phyloP scores from a whole-genome alignment of 2,888 invertebrate genomes.

The Leptinotarsa haldemani region DNA sequence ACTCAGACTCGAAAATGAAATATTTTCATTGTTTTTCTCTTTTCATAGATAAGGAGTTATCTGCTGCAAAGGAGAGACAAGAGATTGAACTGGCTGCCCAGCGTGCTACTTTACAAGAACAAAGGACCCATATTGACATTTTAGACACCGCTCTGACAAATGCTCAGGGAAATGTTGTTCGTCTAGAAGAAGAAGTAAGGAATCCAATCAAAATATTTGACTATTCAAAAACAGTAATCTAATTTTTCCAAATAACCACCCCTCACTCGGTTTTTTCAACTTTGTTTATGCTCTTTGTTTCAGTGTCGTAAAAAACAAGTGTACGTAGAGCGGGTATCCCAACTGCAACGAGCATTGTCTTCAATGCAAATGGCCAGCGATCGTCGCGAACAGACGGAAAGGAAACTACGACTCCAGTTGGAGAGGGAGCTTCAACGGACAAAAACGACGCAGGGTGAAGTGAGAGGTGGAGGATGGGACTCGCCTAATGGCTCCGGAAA shows the following conservation, averaged over 20 bases:
- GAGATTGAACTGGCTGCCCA: constrained; percentile 92
- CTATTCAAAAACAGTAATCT: not conserved
- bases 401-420: constrained; percentile 84
- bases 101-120: constrained; percentile 89
- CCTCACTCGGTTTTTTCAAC: not conserved
- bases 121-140: constrained; percentile 92
- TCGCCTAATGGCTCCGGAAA: constrained; percentile 64
- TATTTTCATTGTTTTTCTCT: not conserved
- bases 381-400: constrained; percentile 85
- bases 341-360: constrained; percentile 83
- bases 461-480: constrained; percentile 57
- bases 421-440: constrained; percentile 83
- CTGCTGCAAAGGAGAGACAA: constrained; percentile 89
- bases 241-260: too few species aligned
- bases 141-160: constrained; percentile 91
- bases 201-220: not conserved
- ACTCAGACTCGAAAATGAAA: not conserved
- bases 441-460: constrained; percentile 57
- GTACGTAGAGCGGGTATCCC: constrained; percentile 86
- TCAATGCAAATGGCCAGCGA: constrained; percentile 87
- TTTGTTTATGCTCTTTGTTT: constrained; percentile 39
- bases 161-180: constrained; percentile 88
- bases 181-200: constrained; percentile 86
- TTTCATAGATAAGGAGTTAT: constrained; percentile 84
- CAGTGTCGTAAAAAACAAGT: constrained; percentile 86